Base-by-base conservation (phyloP, 1,140 invertebrate species). In the Stenopsyche tienmushanensis region DNA sequence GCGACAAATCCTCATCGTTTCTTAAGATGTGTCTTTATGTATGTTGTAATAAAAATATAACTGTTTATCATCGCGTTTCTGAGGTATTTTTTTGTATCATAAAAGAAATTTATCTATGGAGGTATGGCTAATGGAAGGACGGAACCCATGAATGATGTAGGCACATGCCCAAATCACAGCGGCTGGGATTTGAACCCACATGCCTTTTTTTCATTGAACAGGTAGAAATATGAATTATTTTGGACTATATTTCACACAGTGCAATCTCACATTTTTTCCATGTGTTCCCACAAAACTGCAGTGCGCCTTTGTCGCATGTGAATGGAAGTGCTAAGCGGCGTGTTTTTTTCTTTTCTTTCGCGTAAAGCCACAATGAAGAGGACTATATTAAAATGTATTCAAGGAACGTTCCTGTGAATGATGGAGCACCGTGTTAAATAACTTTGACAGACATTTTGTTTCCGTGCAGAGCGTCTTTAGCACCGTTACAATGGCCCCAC, bases 341-440 rank as follows among this genome's bases (percentile, higher is more conserved):
- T 41, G 3, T 55, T 18, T 62, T 66, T 59, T 20, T 58, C 29
- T 67, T 47, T 18, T 47, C 44, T 47, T 18, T 9, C 10, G 59
- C 58, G 64, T 52, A 42, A 52, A 23, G 44, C 59, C 7, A 49
- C 59, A 54, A 64, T 53, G 39, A 25, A 15, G 15, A 62, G 45
- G 68, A 66, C 68, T 70, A 64, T 66, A 70, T 70, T 70, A 70
- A 70, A 70, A 66, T 66, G 60, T 52, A 70, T 70, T 70, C 68
- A 70, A 26, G 42, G 39, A 53, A 44, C 24, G 25, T 29, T 17
- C 23, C 24, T 17, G 21, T 41, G 64, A 70, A 70, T 70, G 68
- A 70, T 70, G 68, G 60, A 70, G 60, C 55, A 66, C 59, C 55
- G 64, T 23, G 64, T 24, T 64, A 66, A 70, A 70, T 70, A 66